Evolutionary conservation across 2,888 invertebrate species (phyloP).

Genomic region (Spisula solida): DNA sequence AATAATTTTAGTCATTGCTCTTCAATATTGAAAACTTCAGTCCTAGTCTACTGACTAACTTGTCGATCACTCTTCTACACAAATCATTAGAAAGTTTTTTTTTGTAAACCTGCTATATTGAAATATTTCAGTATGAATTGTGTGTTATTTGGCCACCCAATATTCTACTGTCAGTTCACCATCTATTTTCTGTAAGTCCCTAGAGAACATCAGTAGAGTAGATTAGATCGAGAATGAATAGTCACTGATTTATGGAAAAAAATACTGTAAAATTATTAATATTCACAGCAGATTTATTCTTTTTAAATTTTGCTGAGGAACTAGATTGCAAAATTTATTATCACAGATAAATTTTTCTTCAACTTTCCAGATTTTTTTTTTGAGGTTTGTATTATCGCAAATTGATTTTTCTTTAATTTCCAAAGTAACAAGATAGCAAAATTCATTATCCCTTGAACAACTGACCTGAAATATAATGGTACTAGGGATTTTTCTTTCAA

Average conservation of each 20-base stretch:
- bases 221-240: slow-evolving; percentile 43
- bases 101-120: slow-evolving; percentile 4
- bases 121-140: not conserved
- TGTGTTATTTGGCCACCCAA: not conserved
- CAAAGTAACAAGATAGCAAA: too few relatives aligned
- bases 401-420: too few relatives aligned
- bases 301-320: too few relatives aligned
- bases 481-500: too few relatives aligned
- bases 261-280: not conserved
- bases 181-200: slow-evolving; percentile 25
- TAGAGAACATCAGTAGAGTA: slow-evolving; percentile 32
- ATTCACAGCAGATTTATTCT: too few relatives aligned
- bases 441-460: too few relatives aligned
- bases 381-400: too few relatives aligned
- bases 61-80: not conserved
- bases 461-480: too few relatives aligned
- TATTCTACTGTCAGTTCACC: slow-evolving; percentile 36
- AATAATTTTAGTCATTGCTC: not conserved
- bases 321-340: too few relatives aligned
- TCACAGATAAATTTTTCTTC: too few relatives aligned
- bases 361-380: too few relatives aligned
- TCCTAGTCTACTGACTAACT: not conserved
- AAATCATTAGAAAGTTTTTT: not conserved
- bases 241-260: slow-evolving; percentile 47
- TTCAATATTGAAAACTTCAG: too few relatives aligned